Evolutionary conservation across 2,888 invertebrate species (phyloP), one percentile per base, ranked within the genome.

Genomic region (Lypha dubia): DNA sequence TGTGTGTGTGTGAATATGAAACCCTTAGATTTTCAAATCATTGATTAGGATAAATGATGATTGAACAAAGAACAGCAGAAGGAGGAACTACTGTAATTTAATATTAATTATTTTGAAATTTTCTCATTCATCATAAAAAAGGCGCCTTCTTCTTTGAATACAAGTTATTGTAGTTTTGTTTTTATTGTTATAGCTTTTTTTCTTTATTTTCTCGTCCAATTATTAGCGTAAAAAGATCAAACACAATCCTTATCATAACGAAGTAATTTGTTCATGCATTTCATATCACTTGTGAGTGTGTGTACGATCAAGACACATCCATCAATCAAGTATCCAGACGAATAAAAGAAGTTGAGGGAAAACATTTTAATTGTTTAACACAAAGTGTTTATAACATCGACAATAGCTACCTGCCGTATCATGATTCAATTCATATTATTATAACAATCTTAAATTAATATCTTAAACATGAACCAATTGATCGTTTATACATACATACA

Each of bases 21-120:
- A 81, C 41, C 80, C 53, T 51, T 60, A 51, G 44, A 74, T 58
- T 41, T 71, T 17, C 17, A 71, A 79, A 58, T 46, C 51, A 74
- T 56, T 83, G 79, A 73, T 79, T 65, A 67, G 53, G 32, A 82
- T 67, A 70, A 75, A 83, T 77, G 71, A 67, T 73, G 62, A 73
- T 67, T 77, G 60, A 73, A 70, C 62, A 56, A 68, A 81, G 62
- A 68, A 81, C 56, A 81, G 22, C 68, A 51, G 82, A 70, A 85
- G 85, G 82, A 76, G 85, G 80, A 83, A 86, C 83, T 85, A 84
- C 84, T 87, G 90, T 90, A 90, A 89, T 90, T 90, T 90, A 90
- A 90, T 90, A 90, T 90, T 90, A 91, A 91, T 91, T 90, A n/a
- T n/a, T 90, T 90, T 90, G 89, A 89, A 89, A 88, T 87, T 88